These are phyloP conservation scores for Epirrita christyi DNA, from an alignment of 2,888 invertebrate species.

Conservation along the genomic window DNA sequence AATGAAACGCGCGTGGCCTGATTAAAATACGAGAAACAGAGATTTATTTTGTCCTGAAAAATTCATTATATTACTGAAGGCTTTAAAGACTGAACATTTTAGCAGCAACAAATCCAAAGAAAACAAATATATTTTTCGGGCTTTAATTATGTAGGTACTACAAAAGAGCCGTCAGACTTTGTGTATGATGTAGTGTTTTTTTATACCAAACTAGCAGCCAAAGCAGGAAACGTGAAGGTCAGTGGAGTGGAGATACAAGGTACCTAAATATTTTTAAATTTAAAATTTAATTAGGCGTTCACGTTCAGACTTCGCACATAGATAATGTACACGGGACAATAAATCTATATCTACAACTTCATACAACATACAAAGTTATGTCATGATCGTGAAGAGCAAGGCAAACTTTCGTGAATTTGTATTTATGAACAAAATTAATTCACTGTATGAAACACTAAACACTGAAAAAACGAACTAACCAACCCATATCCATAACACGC, in stretches of 20 bases:
- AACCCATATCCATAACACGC: too few relatives aligned
- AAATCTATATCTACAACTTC: not conserved
- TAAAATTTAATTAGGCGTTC: constrained; percentile 33
- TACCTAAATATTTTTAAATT: constrained; percentile 28
- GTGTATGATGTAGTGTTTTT: constrained; percentile 12
- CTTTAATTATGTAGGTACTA: too few relatives aligned
- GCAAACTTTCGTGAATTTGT: too few relatives aligned
- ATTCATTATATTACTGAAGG: too few relatives aligned
- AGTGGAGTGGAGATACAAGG: constrained; percentile 17
- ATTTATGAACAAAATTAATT: too few relatives aligned
- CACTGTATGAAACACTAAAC: too few relatives aligned
- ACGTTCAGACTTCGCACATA: constrained; percentile 2
- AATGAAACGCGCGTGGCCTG: not conserved
- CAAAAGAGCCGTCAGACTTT: not conserved
- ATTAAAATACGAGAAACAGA: not conserved
- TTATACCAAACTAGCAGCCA: constrained; percentile 13
- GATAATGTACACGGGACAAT: constrained; percentile 1
- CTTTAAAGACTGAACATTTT: too few relatives aligned
- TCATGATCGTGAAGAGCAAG: not conserved
- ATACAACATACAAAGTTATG: not conserved
- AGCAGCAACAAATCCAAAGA: too few relatives aligned
- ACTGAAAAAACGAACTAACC: too few relatives aligned
- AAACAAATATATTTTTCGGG: too few relatives aligned
- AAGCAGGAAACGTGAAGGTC: constrained; percentile 48
- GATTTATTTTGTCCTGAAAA: not conserved